These are phyloP conservation scores for Melanocharis versteri DNA, from an alignment of 2,113 vertebrate species.

Conservation along the genomic window DNA sequence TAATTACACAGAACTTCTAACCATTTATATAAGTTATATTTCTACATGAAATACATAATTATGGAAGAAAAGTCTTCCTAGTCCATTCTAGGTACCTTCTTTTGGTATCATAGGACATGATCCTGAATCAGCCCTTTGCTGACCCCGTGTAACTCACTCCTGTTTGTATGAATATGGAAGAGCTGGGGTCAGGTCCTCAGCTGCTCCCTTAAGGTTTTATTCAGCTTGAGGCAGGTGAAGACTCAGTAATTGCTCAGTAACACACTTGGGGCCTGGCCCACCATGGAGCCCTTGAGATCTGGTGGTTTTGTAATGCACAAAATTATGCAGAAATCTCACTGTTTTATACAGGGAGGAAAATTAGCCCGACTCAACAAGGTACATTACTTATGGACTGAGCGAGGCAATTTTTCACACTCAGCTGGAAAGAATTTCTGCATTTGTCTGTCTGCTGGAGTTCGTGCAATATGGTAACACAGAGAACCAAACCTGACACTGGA, in stretches of 20 bases:
- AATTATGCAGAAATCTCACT: constrained; percentile 43
- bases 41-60: background rate
- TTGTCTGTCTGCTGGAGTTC: background rate
- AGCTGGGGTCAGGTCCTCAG: constrained; percentile 41
- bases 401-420: constrained; percentile 27
- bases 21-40: background rate
- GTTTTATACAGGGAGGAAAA: constrained; percentile 30
- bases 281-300: constrained; percentile 3
- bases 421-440: constrained; percentile 47
- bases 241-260: background rate
- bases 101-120: background rate
- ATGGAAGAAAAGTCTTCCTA: background rate
- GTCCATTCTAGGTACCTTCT: background rate
- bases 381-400: background rate
- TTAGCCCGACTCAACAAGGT: background rate
- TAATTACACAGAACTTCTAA: background rate
- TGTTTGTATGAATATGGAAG: constrained; percentile 49
- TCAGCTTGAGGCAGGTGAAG: background rate
- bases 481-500: background rate
- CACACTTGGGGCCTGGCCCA: constrained; percentile 46
- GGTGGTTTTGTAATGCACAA: background rate
- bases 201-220: constrained; percentile 37
- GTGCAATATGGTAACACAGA: background rate
- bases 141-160: background rate
- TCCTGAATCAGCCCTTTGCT: constrained; percentile 22